Percentiles rank a stretch among this genome's conserved stretches.
Evolutionary conservation across 2,888 invertebrate species (phyloP).

Genomic region (Leptarthrus brevirostris): DNA sequence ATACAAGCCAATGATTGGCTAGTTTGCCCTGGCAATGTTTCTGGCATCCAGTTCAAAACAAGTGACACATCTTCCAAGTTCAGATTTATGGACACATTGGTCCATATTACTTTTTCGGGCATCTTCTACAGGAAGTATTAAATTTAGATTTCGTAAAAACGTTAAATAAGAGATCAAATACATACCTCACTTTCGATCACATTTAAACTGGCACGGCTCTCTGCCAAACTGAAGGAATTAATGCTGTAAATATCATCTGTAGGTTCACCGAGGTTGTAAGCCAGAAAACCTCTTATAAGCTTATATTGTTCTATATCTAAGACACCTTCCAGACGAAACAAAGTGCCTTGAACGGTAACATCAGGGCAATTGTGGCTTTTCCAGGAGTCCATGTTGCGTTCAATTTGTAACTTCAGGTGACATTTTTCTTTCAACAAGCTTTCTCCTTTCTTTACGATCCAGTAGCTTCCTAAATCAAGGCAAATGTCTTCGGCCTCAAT

Average conservation of each 20-base stretch:
- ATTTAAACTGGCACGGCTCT: slow-evolving; percentile 62
- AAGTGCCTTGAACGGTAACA: slow-evolving; percentile 83
- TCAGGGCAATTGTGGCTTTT: slow-evolving; percentile 75
- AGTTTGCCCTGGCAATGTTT: slow-evolving; percentile 65
- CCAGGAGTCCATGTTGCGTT: slow-evolving; percentile 80
- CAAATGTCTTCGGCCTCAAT: slow-evolving; percentile 54
- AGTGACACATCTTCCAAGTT: slow-evolving; percentile 89
- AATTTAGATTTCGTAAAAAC: slow-evolving; percentile 39
- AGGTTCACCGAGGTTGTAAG: slow-evolving; percentile 90
- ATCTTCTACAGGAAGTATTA: slow-evolving; percentile 53
- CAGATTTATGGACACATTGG: slow-evolving; percentile 80
- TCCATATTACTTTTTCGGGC: slow-evolving; percentile 74
- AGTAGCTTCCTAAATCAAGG: slow-evolving; percentile 63
- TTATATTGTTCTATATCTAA: slow-evolving; percentile 88
- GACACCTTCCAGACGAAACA: slow-evolving; percentile 86
- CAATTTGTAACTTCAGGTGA: slow-evolving; percentile 81
- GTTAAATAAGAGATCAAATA: not conserved
- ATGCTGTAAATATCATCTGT: slow-evolving; percentile 73
- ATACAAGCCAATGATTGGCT: slow-evolving; percentile 79
- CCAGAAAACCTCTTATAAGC: slow-evolving; percentile 85
- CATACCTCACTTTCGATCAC: slow-evolving; percentile 57
- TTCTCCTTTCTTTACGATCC: slow-evolving; percentile 68
- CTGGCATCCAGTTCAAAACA: slow-evolving; percentile 61
- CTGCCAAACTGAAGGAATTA: slow-evolving; percentile 59
- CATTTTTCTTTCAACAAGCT: slow-evolving; percentile 86